A percentile compares a stretch with the other conserved stretches of the same genome.
Conservation (phyloP, 2,113 vertebrate species). For the Malurus elegans region DNA sequence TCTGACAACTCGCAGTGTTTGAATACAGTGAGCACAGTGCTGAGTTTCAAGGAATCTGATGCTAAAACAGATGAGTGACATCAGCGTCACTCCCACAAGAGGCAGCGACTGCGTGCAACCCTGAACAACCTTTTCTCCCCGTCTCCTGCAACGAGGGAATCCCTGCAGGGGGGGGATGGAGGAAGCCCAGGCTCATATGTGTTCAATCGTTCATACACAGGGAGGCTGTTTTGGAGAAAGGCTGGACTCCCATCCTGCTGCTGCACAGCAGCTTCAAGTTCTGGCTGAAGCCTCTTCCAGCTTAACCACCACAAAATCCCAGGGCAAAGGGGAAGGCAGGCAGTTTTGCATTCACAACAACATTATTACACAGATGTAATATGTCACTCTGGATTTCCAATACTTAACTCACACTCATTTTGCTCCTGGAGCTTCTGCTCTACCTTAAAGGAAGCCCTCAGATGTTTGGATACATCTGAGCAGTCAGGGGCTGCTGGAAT, state of each 20-base stretch:
- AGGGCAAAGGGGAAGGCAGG: neutral
- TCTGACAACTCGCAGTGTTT: neutral
- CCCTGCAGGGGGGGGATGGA: accelerated
- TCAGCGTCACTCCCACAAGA: neutral
- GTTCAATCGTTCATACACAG: neutral
- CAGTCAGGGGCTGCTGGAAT: neutral
- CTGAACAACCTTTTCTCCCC: neutral
- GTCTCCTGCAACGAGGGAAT: neutral
- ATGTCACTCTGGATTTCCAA: neutral
- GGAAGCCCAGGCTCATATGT: neutral
- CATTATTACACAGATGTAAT: neutral
- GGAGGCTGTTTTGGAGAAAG: neutral
- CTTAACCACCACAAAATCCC: neutral
- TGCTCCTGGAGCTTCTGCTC: neutral
- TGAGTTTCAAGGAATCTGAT: neutral
- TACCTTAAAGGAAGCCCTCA: neutral
- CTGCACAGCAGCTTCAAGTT: neutral
- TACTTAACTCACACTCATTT: neutral
- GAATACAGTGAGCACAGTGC: neutral
- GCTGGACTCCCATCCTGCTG: neutral
- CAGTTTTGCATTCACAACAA: neutral
- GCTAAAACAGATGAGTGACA: neutral
- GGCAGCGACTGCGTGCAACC: neutral
- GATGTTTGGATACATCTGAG: neutral
- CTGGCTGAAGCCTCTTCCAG: neutral